Conservation (phyloP, 2,888 invertebrate species). For the Harpagoxenus sublaevis region DNA sequence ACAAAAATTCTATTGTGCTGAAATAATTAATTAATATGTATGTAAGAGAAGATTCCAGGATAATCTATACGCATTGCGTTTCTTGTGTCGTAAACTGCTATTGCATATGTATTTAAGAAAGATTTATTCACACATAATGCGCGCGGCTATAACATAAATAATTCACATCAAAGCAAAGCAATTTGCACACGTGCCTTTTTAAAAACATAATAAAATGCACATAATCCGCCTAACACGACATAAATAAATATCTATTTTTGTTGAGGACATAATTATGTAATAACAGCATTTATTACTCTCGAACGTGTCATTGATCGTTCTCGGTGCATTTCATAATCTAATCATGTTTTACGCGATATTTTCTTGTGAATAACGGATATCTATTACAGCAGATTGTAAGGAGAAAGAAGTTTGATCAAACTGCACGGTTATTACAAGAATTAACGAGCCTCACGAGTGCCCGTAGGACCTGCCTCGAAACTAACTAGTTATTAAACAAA, state of each 20-base stretch:
- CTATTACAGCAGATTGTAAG: constrained; percentile 40
- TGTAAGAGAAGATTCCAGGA: neutral
- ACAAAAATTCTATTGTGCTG: neutral
- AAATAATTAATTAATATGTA: constrained; percentile 3
- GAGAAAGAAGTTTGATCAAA: constrained; percentile 28
- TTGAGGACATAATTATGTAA: constrained; percentile 39
- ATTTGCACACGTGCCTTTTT: constrained; percentile 19
- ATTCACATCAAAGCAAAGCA: neutral
- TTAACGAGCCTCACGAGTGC: constrained; percentile 49
- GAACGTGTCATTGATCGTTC: constrained; percentile 17
- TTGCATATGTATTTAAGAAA: constrained; percentile 9
- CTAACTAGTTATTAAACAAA: constrained; percentile 31
- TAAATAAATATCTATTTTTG: constrained; percentile 14
- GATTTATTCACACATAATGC: neutral
- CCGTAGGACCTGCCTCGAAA: constrained; percentile 30
- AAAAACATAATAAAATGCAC: neutral
- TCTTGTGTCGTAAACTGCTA: neutral
- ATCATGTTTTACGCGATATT: constrained; percentile 35
- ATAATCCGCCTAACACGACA: constrained; percentile 3
- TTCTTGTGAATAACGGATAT: constrained; percentile 45
- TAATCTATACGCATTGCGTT: neutral
- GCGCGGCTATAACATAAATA: neutral
- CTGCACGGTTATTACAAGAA: constrained; percentile 36
- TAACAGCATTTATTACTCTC: constrained; percentile 16
- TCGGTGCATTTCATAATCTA: constrained; percentile 11